Evolutionary conservation across 2,888 invertebrate genomes (phyloP), one percentile per base, ranked within the genome.

Genomic region (Cyclophora punctaria): DNA sequence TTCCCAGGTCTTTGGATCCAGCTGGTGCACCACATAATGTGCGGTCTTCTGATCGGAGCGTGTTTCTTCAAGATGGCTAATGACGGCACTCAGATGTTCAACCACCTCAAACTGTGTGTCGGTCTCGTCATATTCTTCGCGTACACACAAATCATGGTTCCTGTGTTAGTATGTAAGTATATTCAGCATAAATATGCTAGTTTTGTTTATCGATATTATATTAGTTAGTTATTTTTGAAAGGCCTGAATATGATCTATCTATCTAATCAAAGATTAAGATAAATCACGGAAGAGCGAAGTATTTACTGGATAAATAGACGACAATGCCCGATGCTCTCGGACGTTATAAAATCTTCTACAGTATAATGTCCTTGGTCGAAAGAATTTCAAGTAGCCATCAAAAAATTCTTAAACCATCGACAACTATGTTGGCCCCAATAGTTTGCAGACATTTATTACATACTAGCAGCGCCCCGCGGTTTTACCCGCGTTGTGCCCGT

Each of bases 111-210:
- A 70, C 88, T 92, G 69, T 92, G 92, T 65, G 91, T 93, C 46
- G 92, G 92, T 0, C 81, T 91, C 7, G 87, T 92, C 20, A 88
- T 93, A 49, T 92, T 93, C 80, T 91, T 92, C 64, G 86, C 92
- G 0, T 93, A 93, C 63, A 93, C 93, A 0, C 92, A 93, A 66
- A 90, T 92, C 35, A 92, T 92, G 91, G 91, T 92, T 46, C 92
- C 93, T 34, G 91, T 93, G 5, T 78, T 93, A 57, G 87, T 91
- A 47, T 93, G 93, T 93, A 75, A 91, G 92, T 91, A 74, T 61
- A 5, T 4, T 47, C 43, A 5, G 33, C 6, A 6, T 4, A 20
- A 20, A 20, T 20, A 20, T 20, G 20, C 20, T 20, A 20, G 20
- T 20, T 43, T 7, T 43, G 42, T 7, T 20, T 20, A 20, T 2